phyloP scores from a whole-genome alignment of 2,113 vertebrate species.

The Siphamia tubifer region DNA sequence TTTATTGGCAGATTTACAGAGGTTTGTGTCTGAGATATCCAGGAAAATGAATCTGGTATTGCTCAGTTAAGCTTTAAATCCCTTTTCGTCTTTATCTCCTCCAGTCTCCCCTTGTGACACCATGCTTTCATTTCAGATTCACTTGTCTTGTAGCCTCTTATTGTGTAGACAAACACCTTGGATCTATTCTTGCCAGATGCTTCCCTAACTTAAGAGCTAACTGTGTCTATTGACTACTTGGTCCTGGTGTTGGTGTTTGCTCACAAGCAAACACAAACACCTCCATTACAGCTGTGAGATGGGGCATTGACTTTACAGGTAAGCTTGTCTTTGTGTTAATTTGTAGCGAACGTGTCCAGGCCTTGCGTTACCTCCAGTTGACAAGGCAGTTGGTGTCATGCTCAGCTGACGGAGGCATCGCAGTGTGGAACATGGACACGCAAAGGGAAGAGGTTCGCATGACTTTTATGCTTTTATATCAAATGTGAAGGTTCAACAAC shows the following conservation, averaged over 20 bases:
- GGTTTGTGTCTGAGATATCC: background rate
- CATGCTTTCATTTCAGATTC: background rate
- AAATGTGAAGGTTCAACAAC: background rate
- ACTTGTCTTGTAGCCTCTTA: no score
- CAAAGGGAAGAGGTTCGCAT: constrained; percentile 90
- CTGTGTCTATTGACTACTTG: no score
- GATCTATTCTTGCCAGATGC: no score
- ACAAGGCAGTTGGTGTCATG: constrained; percentile 93
- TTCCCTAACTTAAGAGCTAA: no score
- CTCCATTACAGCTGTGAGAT: no score
- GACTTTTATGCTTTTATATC: background rate
- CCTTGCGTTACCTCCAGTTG: constrained; percentile 89
- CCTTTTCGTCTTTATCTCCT: background rate
- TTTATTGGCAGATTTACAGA: constrained; percentile 10
- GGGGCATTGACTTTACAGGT: no score
- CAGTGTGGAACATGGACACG: constrained; percentile 98
- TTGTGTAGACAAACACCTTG: no score
- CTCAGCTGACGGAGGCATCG: constrained; percentile 92
- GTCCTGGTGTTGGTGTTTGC: no score
- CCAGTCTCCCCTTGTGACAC: background rate
- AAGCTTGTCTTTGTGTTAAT: background rate
- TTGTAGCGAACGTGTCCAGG: constrained; percentile 91
- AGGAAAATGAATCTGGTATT: background rate
- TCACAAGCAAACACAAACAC: no score
- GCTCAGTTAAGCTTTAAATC: background rate